phyloP scores from a whole-genome alignment of 2,888 invertebrate species.

The Chelonus formosanus region DNA sequence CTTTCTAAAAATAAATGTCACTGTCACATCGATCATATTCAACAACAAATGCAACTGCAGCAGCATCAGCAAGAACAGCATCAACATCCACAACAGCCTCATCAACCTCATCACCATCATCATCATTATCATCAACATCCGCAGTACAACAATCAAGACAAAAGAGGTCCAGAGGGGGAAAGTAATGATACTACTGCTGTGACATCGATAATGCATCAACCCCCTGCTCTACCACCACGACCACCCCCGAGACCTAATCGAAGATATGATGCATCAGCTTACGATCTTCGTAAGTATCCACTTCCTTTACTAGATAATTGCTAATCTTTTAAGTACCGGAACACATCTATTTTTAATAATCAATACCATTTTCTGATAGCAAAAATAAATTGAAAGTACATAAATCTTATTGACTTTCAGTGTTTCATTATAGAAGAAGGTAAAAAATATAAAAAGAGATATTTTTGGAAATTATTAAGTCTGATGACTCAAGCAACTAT shows the following conservation, averaged over 20 bases:
- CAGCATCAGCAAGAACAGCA: conserved; percentile 28
- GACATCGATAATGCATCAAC: conserved; percentile 58
- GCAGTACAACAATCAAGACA: conserved; percentile 44
- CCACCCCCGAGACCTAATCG: conserved; percentile 61
- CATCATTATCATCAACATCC: conserved; percentile 44
- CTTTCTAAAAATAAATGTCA: conserved; percentile 57
- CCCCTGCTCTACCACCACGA: conserved; percentile 61
- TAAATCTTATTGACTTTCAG: too few relatives aligned
- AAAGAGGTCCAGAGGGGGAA: conserved; percentile 51
- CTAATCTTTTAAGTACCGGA: too few relatives aligned
- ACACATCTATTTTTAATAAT: too few relatives aligned
- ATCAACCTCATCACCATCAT: conserved; percentile 42
- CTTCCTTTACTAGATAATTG: too few relatives aligned
- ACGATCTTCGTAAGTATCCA: conserved; percentile 55
- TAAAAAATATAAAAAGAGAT: too few relatives aligned
- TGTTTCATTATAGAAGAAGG: too few relatives aligned
- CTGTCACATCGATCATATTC: conserved; percentile 58
- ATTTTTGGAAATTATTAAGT: too few relatives aligned
- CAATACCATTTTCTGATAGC: too few relatives aligned
- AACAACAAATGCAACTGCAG: conserved; percentile 35
- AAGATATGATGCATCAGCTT: conserved; percentile 54
- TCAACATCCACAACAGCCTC: conserved; percentile 33
- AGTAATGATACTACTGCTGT: conserved; percentile 49
- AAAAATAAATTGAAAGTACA: too few relatives aligned
- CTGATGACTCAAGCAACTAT: too few relatives aligned